Base-by-base conservation (phyloP, 2,113 vertebrate species). In the Callipepla californica region DNA sequence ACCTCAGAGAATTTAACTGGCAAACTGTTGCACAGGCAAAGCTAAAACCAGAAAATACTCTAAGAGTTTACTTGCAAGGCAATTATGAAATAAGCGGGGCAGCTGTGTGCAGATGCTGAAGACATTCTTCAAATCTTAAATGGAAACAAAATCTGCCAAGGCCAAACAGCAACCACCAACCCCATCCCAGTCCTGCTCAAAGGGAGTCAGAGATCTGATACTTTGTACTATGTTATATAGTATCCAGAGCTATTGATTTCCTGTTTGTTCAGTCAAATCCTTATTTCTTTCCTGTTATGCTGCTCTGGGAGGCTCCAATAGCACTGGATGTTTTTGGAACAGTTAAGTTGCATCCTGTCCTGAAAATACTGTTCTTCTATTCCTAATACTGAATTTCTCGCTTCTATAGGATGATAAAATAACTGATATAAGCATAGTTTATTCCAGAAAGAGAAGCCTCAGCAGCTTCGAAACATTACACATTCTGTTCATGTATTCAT, bases 181-280 rank as follows among this genome's bases (percentile, higher is more conserved):
- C 21, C 4, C 42, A 28, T 30, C 28, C 19, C 20, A 80, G 38
- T 4, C 6, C 58, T 45, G 32, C 36, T 78, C 15, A 74, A 48
- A 48, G 36, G n/a, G 25, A 32, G 16, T 5, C 51, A 80, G 11
- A 65, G 25, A 40, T 15, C 13, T 0, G 0, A 18, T 7, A 19
- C 2, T 73, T 30, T 36, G 6, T 11, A 20, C 4, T 9, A 9
- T 15, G 15, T 75, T 66, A 42, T 28, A 28, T 36, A 55, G 67
- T 47, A 50, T 26, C 2, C 32, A 69, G 45, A 66, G 17, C 4
- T 42, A 66, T 36, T 53, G 5, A 74, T 81, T 79, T 82, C 10
- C 36, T 45, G 7, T 30, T 40, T 51, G 45, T 77, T 47, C 80
- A 18, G 17, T 38, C 8, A 73, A 80, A 66, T 30, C 1, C 6